These are phyloP conservation scores for Oegoconia quadripuncta DNA, from an alignment of 2,888 invertebrate genomes.

Conservation along the genomic window DNA sequence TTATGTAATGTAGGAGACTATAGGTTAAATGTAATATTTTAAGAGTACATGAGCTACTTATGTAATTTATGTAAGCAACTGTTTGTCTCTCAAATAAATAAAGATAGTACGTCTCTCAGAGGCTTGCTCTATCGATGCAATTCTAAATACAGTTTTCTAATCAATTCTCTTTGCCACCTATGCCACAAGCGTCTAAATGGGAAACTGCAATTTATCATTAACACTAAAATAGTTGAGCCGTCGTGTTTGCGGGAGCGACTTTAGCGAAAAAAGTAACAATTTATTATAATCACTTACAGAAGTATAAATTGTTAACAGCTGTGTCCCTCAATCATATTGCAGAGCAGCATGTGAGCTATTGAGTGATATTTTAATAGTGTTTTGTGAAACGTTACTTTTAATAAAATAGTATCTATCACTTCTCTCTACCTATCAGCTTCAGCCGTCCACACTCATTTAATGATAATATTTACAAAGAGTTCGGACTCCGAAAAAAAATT, in stretches of 20 bases:
- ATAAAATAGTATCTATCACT: too few relatives aligned
- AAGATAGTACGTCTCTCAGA: constrained; percentile 1
- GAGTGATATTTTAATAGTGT: constrained; percentile 10
- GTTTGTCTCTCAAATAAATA: too few relatives aligned
- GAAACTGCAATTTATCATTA: constrained; percentile 63
- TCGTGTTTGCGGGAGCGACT: constrained; percentile 60
- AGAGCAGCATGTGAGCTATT: constrained; percentile 9
- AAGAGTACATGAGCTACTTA: too few relatives aligned
- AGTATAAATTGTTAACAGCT: constrained; percentile 44
- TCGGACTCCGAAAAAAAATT: too few relatives aligned
- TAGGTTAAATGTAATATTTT: too few relatives aligned
- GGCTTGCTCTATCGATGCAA: constrained; percentile 6
- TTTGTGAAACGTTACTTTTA: too few relatives aligned
- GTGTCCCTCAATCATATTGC: constrained; percentile 14
- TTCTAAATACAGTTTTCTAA: background rate
- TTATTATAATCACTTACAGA: constrained; percentile 50
- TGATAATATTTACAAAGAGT: too few relatives aligned
- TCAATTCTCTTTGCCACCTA: background rate
- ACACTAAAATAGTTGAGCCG: constrained; percentile 62
- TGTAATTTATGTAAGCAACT: too few relatives aligned
- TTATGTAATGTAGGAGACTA: too few relatives aligned
- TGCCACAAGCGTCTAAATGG: constrained; percentile 21
- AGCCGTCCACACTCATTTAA: too few relatives aligned
- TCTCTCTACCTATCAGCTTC: too few relatives aligned
- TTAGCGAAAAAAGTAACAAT: constrained; percentile 57